A percentile compares a stretch with the other conserved stretches of the same genome.
These are phyloP conservation scores for Drusus annulatus DNA, from an alignment of 1,140 invertebrate genomes.

Conservation along the genomic window DNA sequence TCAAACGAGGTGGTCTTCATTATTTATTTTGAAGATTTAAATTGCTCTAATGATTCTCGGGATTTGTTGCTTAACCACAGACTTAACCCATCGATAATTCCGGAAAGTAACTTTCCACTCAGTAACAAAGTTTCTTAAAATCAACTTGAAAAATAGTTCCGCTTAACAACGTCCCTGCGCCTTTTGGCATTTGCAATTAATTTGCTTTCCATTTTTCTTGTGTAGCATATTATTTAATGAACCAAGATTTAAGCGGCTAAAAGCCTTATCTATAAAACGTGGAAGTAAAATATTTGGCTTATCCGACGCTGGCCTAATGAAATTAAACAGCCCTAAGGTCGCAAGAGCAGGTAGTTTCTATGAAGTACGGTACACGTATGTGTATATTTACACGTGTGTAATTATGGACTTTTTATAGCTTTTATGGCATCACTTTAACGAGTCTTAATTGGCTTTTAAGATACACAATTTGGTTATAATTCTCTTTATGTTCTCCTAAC, in stretches of 20 bases:
- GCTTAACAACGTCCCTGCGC: background rate
- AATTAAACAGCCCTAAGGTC: slow-evolving; percentile 13
- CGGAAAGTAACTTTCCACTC: background rate
- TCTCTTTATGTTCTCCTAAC: slow-evolving; percentile 16
- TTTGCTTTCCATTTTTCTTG: background rate
- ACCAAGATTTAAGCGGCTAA: slow-evolving; percentile 1
- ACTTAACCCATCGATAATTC: background rate
- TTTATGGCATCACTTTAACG: slow-evolving; percentile 16
- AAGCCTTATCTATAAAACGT: slow-evolving; percentile 6
- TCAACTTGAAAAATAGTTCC: background rate
- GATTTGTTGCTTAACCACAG: slow-evolving; percentile 5
- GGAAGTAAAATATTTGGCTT: slow-evolving; percentile 6
- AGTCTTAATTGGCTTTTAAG: slow-evolving; percentile 39
- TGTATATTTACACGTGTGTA: background rate
- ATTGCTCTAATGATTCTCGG: slow-evolving; percentile 35
- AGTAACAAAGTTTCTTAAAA: background rate
- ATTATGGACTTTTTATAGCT: slow-evolving; percentile 36
- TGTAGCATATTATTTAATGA: background rate
- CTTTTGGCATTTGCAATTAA: background rate
- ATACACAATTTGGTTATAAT: slow-evolving; percentile 25
- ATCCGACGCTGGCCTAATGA: background rate
- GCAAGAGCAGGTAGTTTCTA: background rate
- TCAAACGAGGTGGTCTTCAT: slow-evolving; percentile 31
- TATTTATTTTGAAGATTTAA: slow-evolving; percentile 28
- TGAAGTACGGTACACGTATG: background rate